Base-by-base conservation (phyloP, 2,113 vertebrate species). In the Esox niger region DNA sequence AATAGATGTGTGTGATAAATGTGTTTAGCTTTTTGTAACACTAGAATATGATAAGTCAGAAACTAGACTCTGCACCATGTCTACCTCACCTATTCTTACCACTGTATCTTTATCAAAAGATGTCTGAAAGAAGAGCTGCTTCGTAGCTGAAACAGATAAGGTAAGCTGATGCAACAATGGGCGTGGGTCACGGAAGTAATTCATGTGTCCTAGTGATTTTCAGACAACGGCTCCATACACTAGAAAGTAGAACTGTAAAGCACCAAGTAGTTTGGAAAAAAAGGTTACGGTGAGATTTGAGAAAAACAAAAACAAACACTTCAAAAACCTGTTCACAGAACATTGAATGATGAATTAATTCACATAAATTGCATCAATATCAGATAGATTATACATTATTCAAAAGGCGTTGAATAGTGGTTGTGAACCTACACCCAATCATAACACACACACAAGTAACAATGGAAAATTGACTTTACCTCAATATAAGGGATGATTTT, bases 401-500 rank as follows among this genome's bases (percentile, higher is more conserved):
- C 13, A 43, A 15, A 43, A 43, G 38, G 17, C 38, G 1, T 43
- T 43, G 38, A 43, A 43, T 15, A 43, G 32, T 33, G 32, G 9
- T 15, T 3, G 38, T 10, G 38, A 43, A 10, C 38, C 15, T 4
- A 10, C 15, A 43, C 49, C 20, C 49, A 54, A 23, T 26, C 33
- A 35, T 25, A 20, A 59, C 56, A 46, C 25, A 17, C 33, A 46
- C 25, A 31, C 17, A 66, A 33, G 1, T 54, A 15, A 8, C 29
- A 31, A 32, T n/a, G 31, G 21, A 21, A 35, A 11, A n/a, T n/a
- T 26, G 26, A 32, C 6, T 69, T 94, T 93, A 99, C 97, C 96
- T 99, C 96, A 73, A 98, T 93, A 79, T 98, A 99, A 7, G 97
- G 96, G 76, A 99, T 88, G 58, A 99, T 93, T 91, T 94, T 98